Evolutionary conservation across 2,113 vertebrate genomes (phyloP).

Genomic region (Leucoraja erinaceus): DNA sequence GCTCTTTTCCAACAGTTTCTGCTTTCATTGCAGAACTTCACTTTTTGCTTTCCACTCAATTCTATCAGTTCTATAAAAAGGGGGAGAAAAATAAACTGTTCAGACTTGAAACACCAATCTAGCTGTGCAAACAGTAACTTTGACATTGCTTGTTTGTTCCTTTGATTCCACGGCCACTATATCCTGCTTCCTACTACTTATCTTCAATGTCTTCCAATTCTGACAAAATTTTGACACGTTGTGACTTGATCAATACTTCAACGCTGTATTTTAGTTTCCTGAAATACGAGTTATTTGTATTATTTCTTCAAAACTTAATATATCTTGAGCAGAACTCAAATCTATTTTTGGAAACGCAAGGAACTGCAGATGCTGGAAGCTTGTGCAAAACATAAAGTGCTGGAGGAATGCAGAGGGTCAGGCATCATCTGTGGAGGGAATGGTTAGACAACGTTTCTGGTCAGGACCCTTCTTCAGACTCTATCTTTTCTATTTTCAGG

Average conservation of each 20-base stretch:
- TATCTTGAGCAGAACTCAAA: not conserved
- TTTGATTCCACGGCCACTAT: not conserved
- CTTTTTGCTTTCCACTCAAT: not conserved
- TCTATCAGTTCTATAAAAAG: not conserved
- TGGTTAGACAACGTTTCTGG: too few species aligned
- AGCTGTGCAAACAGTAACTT: not conserved
- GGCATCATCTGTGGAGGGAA: too few species aligned
- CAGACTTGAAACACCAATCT: not conserved
- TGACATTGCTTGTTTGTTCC: not conserved
- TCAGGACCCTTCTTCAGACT: too few species aligned
- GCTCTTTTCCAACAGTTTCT: not conserved
- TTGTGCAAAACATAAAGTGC: too few species aligned
- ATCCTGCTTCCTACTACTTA: not conserved
- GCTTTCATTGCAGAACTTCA: not conserved
- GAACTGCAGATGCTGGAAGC: too few species aligned
- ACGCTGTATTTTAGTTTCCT: not conserved
- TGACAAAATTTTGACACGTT: too few species aligned
- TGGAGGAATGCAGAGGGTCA: too few species aligned
- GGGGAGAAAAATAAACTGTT: not conserved
- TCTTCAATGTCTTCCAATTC: too few species aligned
- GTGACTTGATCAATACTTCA: too few species aligned
- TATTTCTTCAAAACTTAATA: not conserved
- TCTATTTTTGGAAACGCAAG: too few species aligned
- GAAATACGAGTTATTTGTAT: not conserved
- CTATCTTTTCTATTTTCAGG: not conserved